Base-by-base conservation (phyloP, 1,140 invertebrate genomes). In the Armadillidium nasatum region DNA sequence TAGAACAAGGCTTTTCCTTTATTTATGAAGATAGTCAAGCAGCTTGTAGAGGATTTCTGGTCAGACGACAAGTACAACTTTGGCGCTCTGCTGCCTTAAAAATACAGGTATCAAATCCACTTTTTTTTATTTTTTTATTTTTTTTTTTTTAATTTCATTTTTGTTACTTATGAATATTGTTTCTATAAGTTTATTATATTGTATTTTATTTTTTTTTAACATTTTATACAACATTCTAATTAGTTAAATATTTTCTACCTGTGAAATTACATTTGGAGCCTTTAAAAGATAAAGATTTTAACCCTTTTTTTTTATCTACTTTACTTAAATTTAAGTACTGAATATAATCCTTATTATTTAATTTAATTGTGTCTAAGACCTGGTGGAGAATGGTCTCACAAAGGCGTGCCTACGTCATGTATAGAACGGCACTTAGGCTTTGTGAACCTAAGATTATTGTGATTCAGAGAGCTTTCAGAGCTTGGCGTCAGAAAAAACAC, bases 331-430 rank as follows among this genome's bases (percentile, higher is more conserved):
- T 33, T 33, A 3, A 3, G 2, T 33, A 33, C 33, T 33, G 33
- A 3, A 3, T 33, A 33, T 33, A 33, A 33, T 33, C 33, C 6
- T 33, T 33, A 33, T 33, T 3, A 1, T 33, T 33, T 33, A 6
- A 33, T 33, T 33, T 33, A 10, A 75, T 76, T 82, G 74, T 11
- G 44, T 22, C 78, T 69, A 88, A 93, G 87, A 84, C 88, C 0
- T 91, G 89, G 88, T 92, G 90, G 90, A 86, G 88, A 77, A 85
- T 85, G 66, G 79, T 87, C 10, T 71, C 86, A 44, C 86, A 88
- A 72, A 85, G 86, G 77, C 87, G 83, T 79, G 83, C 84, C 78
- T 90, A 88, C 83, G 79, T 82, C 2, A 85, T 83, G 21, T 80
- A 87, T 11, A 82, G 70, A 45, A 44, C 70, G 21, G 76, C 74